These are phyloP conservation scores for Argya squamiceps DNA, from an alignment of 2,797 vertebrate genomes.

Conservation along the genomic window DNA sequence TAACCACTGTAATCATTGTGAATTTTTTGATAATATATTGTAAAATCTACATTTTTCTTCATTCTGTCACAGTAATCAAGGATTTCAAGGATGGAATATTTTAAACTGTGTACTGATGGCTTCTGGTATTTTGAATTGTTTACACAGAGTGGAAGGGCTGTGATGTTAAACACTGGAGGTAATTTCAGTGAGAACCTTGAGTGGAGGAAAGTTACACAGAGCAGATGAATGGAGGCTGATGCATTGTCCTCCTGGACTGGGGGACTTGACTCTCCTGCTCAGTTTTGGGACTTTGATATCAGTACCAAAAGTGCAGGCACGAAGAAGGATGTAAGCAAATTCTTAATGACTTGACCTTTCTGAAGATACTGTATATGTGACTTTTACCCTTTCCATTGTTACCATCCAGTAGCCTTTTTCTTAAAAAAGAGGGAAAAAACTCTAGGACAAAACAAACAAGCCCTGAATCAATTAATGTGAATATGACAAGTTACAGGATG, in stretches of 20 bases:
- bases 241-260: rapidly evolving
- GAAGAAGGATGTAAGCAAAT: slow-evolving; percentile 14
- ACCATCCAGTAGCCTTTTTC: background rate
- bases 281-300: background rate
- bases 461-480: slow-evolving; percentile 3
- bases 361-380: background rate
- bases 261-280: background rate
- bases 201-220: background rate
- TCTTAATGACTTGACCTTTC: slow-evolving; percentile 60
- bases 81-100: background rate
- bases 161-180: background rate
- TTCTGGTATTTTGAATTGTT: background rate
- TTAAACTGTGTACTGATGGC: background rate
- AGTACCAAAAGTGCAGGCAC: background rate
- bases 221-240: background rate
- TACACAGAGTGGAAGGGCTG: background rate
- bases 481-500: background rate
- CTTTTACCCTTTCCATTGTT: slow-evolving; percentile 53
- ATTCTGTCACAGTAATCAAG: background rate
- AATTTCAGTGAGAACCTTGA: background rate
- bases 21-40: background rate
- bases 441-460: background rate
- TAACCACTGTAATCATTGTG: background rate
- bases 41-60: background rate
- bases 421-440: background rate